Conservation (phyloP, 2,888 invertebrate genomes). For the Phortica magna region DNA sequence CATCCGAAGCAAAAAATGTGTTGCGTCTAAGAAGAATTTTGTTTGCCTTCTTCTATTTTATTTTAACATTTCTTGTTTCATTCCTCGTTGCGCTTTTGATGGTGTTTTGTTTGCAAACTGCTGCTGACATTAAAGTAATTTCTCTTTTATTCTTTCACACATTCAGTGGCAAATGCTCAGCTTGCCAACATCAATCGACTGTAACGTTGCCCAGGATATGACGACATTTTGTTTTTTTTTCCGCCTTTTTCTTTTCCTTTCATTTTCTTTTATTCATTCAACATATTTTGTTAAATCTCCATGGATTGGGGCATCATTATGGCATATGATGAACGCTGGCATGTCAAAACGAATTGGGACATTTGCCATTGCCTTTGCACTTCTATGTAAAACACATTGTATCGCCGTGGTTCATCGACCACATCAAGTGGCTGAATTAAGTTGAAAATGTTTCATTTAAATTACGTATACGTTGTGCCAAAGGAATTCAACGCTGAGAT, state of each 20-base stretch:
- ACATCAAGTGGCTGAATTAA: slow-evolving; percentile 9
- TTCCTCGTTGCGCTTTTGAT: slow-evolving; percentile 1
- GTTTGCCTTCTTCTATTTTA: neutral
- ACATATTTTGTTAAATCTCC: slow-evolving; percentile 19
- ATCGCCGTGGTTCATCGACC: neutral
- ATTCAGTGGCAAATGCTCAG: slow-evolving; percentile 10
- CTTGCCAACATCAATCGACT: slow-evolving; percentile 15
- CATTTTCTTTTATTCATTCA: slow-evolving; percentile 1
- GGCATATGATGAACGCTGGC: slow-evolving; percentile 4
- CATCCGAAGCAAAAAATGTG: neutral
- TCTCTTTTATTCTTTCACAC: slow-evolving; percentile 4
- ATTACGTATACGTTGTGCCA: neutral
- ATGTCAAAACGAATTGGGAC: too few relatives aligned
- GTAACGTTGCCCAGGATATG: neutral
- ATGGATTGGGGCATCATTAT: slow-evolving; percentile 25
- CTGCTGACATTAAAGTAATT: slow-evolving; percentile 54
- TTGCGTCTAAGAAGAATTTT: neutral
- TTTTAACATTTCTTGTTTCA: neutral
- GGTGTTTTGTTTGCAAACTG: slow-evolving; percentile 29
- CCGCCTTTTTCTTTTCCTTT: neutral
- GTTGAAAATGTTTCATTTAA: slow-evolving; percentile 1
- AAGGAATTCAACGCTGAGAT: neutral
- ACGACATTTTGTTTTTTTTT: neutral
- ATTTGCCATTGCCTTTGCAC: neutral
- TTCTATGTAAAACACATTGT: neutral